Percentiles rank a stretch among this genome's conserved stretches.
Conservation (phyloP, 1,140 invertebrate genomes). For the Penaeus japonicus region DNA sequence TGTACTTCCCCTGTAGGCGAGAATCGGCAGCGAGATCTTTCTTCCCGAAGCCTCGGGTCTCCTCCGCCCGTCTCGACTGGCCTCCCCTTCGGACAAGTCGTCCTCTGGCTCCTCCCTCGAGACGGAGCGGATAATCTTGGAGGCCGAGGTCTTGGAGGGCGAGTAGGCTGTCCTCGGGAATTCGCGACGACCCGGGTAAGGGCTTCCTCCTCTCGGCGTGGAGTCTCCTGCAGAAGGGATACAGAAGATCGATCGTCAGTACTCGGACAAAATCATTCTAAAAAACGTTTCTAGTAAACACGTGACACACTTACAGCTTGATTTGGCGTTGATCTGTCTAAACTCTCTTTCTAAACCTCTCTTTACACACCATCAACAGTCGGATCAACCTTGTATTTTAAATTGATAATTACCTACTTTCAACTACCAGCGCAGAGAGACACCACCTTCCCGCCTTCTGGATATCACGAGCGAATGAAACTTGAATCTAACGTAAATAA, state of each 20-base stretch:
- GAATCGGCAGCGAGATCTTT: conserved; percentile 14
- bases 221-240: conserved; percentile 18
- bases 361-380: too few relatives aligned
- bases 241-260: not conserved
- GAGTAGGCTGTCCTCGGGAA: conserved; percentile 30
- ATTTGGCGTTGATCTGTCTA: too few relatives aligned
- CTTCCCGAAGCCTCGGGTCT: not conserved
- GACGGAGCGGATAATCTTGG: conserved; percentile 37
- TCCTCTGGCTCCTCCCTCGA: conserved; percentile 44
- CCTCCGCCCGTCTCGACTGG: not conserved
- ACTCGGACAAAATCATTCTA: not conserved
- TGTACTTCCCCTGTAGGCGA: conserved; percentile 14
- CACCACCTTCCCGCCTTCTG: too few relatives aligned
- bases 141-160: conserved; percentile 38
- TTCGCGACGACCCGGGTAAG: conserved; percentile 33
- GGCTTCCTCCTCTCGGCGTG: conserved; percentile 46
- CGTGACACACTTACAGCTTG: too few relatives aligned
- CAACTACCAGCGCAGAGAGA: too few relatives aligned
- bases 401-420: too few relatives aligned
- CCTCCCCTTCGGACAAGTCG: conserved; percentile 27
- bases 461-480: too few relatives aligned
- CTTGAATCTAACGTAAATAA: too few relatives aligned
- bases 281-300: too few relatives aligned
- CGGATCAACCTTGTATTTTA: too few relatives aligned
- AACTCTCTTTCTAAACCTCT: too few relatives aligned